Conservation (phyloP, 2,113 vertebrate genomes). For the Saguinus midas region DNA sequence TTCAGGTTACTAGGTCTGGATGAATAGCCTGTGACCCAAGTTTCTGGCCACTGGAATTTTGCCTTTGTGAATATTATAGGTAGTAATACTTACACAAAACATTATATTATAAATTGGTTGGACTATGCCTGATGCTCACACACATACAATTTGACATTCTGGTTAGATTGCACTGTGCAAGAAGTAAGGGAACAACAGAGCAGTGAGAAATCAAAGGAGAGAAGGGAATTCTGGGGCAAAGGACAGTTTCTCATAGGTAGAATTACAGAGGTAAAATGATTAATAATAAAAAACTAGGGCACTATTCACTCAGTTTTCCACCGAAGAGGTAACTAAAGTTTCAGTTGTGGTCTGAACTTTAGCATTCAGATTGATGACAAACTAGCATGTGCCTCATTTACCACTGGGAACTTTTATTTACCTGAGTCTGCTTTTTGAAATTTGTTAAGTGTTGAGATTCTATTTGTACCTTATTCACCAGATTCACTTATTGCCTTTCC, state of each 20-base stretch:
- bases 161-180: not conserved
- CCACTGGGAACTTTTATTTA: not conserved
- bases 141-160: not conserved
- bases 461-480: not conserved
- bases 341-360: not conserved
- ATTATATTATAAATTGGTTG: not conserved
- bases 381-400: not conserved
- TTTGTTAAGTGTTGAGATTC: not conserved
- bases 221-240: not conserved
- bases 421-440: not conserved
- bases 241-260: not conserved
- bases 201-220: not conserved
- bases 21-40: not conserved
- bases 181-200: not conserved
- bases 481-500: not conserved
- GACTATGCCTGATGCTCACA: not conserved
- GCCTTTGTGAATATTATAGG: not conserved
- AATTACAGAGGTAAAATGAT: not conserved
- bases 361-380: not conserved
- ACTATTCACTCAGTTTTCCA: not conserved
- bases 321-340: too few relatives aligned
- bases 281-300: not conserved
- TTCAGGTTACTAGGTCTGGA: not conserved
- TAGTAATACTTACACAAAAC: not conserved
- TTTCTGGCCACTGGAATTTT: not conserved